A percentile compares a stretch with the other conserved stretches of the same genome.
Evolutionary conservation across 2,888 invertebrate genomes (phyloP).

Genomic region (Erynnis tages): DNA sequence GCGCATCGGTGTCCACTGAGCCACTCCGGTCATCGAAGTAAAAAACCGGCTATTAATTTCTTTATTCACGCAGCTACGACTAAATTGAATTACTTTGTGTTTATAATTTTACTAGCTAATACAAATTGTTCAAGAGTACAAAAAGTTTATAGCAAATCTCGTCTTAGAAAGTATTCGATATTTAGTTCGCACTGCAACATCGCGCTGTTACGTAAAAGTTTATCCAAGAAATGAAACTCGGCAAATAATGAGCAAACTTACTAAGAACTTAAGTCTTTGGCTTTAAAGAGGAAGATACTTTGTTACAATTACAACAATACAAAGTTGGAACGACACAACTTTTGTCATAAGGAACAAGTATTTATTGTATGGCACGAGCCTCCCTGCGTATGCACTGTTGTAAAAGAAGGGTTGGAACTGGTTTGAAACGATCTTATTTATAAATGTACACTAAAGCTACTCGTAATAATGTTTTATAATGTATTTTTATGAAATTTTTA

Average conservation of each 20-base stretch:
- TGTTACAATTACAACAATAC: conserved; percentile 18
- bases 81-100: too few species aligned
- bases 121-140: not conserved
- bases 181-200: conserved; percentile 7
- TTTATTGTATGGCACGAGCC: conserved; percentile 7
- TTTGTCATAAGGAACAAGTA: conserved; percentile 7
- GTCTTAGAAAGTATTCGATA: conserved; percentile 15
- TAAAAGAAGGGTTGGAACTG: not conserved
- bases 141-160: conserved; percentile 1
- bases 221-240: conserved; percentile 16
- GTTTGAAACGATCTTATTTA: conserved; percentile 1
- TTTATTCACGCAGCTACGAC: too few species aligned
- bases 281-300: conserved; percentile 19
- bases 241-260: conserved; percentile 24
- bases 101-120: too few species aligned
- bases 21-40: too few species aligned
- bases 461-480: too few species aligned
- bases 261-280: conserved; percentile 6
- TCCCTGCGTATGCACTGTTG: not conserved
- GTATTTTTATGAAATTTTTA: too few species aligned
- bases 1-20: too few species aligned
- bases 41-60: too few species aligned
- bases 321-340: conserved; percentile 5
- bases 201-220: conserved; percentile 15
- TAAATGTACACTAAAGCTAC: not conserved